Base-by-base conservation (phyloP, 2,797 vertebrate genomes). In the Catostomus latipinnis region DNA sequence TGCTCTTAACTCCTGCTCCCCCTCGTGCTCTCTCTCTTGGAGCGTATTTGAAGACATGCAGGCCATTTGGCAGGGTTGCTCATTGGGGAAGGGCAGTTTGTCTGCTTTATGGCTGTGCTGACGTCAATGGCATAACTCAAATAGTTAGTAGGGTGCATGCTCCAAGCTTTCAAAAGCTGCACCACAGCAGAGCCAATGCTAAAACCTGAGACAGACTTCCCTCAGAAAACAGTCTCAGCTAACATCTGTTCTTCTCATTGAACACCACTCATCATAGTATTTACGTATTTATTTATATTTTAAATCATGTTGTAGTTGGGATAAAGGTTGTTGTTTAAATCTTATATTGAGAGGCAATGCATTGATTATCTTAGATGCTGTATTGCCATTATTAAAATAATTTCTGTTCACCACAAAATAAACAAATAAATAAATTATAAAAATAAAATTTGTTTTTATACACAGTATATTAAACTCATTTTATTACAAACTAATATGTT, bases 41-140 rank as follows among this genome's bases (percentile, higher is more conserved):
- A 70, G 82, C 74, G 74, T 83, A 74, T 87, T 85, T 86, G 79
- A 86, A 81, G 76, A 79, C 82, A 82, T 85, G 73, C 96, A 94
- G 96, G 96, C 91, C 94, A 88, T 91, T 95, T 98, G 96, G 97
- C 96, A 96, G 93, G 91, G 89, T 87, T 93, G 91, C 90, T 93
- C 91, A 88, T 94, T 91, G 94, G 96, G 96, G 95, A 96, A 96
- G 95, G 95, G 95, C 96, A 93, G 94, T 93, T 81, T 93, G 94
- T 96, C 96, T 97, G 95, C 96, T 98, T 98, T 97, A 99, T 97
- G 96, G 95, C 96, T 94, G 93, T 95, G 96, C 97, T 99, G 97
- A 99, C 97, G 98, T 99, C 97, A 99, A 98, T 97, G 94, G 96
- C 97, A 98, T 98, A 97, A 97, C 97, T 99, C 96, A 96, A 96